Evolutionary conservation across 2,113 vertebrate genomes (phyloP).

Genomic region (Aramus guarauna): DNA sequence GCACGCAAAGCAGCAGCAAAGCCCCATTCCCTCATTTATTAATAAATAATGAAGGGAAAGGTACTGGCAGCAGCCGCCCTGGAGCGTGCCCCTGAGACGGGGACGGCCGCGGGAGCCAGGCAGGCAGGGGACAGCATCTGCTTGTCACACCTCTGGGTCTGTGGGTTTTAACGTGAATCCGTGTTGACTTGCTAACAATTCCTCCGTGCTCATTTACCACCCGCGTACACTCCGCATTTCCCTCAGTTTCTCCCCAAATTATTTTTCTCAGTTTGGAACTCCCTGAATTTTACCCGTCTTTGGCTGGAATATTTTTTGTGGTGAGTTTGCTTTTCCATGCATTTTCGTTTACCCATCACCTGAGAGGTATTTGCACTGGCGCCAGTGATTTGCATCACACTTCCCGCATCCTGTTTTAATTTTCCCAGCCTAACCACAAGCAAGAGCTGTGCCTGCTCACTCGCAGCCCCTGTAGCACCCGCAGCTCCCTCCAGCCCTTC

Average conservation of each 20-base stretch:
- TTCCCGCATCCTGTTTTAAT: background rate
- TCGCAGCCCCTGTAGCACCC: background rate
- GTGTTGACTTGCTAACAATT: background rate
- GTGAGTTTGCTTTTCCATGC: fast-evolving
- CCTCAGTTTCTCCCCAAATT: background rate
- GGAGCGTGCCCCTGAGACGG: fast-evolving
- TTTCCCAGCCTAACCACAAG: background rate
- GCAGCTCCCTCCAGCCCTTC: background rate
- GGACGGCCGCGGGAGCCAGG: background rate
- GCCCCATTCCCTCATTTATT: background rate
- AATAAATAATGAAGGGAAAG: background rate
- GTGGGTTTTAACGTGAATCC: background rate
- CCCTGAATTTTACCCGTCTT: background rate
- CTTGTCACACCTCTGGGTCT: background rate
- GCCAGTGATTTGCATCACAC: background rate
- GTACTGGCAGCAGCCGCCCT: background rate
- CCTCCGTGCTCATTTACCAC: background rate
- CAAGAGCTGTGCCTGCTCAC: background rate
- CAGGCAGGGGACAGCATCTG: background rate
- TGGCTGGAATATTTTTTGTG: background rate
- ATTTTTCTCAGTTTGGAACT: background rate
- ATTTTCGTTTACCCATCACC: background rate
- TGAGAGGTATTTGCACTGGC: background rate
- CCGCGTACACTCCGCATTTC: background rate
- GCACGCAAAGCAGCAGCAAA: background rate